Base-by-base conservation (phyloP, 1,140 invertebrate genomes). In the Pentalonia nigronervosa region DNA sequence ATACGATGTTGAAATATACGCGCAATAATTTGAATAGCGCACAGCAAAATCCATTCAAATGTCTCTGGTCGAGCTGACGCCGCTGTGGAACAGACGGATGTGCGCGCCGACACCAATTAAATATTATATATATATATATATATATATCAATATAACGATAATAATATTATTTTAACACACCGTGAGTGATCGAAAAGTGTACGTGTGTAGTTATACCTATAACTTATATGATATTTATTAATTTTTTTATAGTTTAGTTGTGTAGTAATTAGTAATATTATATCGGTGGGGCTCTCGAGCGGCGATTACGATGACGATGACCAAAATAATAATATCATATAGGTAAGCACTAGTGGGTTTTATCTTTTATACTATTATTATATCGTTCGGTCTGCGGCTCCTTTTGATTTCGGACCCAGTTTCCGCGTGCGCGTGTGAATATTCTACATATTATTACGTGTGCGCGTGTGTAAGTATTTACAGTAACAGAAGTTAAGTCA, bases 401-500 rank as follows among this genome's bases (percentile, higher is more conserved):
- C 87, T 89, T 89, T 89, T 89, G n/a, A 88, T 34, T 88, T 17
- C n/a, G 6, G 36, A 86, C 9, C 23, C 60, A n/a, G 41, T 86
- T 86, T 86, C 84, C 48, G 87, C 87, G 48, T 50, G 48, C n/a
- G 11, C 30, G 8, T 50, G 47, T 21, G 48, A 89, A 88, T 88
- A 88, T 25, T 41, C n/a, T 81, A 81, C 76, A 81, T 81, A 81
- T 21, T 45, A 87, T 25, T 25, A 21, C 23, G 0, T 87, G 21
- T 8, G 7, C 14, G 45, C n/a, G 50, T 36, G 34, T 8, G 60
- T 76, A 76, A 76, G 50, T 76, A 76, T 76, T 76, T 76, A 76
- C 30, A 23, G 48, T 21, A 36, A 90, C 88, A 90, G 88, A 41
- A 90, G 88, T 90, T 90, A 90, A 90, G 88, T 90, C 88, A 90